phyloP scores from a whole-genome alignment of 2,113 vertebrate species.

The Oreochromis niloticus region DNA sequence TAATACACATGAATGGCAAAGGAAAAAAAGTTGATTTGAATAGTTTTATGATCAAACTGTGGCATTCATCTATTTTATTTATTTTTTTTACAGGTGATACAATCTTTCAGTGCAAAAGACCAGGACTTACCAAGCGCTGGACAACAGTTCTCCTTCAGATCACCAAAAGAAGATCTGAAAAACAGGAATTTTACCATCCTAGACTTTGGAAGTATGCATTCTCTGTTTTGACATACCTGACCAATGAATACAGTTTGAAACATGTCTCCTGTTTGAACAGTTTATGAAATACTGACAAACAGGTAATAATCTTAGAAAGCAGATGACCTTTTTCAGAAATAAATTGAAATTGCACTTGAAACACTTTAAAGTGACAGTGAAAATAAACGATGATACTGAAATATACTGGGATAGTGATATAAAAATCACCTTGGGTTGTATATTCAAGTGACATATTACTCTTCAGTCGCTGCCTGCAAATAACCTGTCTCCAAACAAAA shows the following conservation, averaged over 20 bases:
- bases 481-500: background rate
- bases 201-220: slow-evolving; percentile 91
- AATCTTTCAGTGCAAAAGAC: slow-evolving; percentile 85
- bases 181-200: slow-evolving; percentile 94
- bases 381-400: background rate
- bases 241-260: background rate
- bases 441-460: background rate
- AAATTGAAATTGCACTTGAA: background rate
- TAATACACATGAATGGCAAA: background rate
- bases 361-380: background rate
- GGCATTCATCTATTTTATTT: background rate
- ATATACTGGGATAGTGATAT: background rate
- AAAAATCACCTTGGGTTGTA: background rate
- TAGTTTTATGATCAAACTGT: background rate
- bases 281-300: background rate
- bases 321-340: background rate
- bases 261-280: background rate
- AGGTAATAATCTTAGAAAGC: background rate
- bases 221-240: fast-evolving
- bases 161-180: slow-evolving; percentile 79
- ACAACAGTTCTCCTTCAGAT: slow-evolving; percentile 88
- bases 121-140: slow-evolving; percentile 84
- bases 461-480: background rate
- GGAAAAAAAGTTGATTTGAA: background rate
- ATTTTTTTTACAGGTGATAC: slow-evolving; percentile 80